Conservation (phyloP, 2,888 invertebrate genomes). For the Orthonevra nobilis region DNA sequence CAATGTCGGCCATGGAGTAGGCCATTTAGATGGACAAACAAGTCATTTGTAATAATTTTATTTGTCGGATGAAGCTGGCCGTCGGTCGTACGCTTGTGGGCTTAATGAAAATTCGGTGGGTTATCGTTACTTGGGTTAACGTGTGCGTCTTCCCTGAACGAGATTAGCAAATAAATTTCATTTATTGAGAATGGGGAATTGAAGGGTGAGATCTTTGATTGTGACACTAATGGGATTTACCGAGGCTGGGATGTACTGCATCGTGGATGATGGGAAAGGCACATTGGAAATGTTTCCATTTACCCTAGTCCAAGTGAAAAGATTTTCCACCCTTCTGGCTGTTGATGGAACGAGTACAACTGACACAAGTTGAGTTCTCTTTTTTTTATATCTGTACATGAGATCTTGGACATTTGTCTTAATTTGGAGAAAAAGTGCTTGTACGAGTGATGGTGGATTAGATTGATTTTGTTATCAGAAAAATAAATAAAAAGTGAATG, state of each 20-base stretch:
- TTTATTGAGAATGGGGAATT: background rate
- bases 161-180: conserved; percentile 26
- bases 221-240: background rate
- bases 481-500: too few species aligned
- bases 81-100: conserved; percentile 2
- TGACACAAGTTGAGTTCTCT: too few species aligned
- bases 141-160: background rate
- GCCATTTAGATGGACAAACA: conserved; percentile 2
- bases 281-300: too few species aligned
- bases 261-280: too few species aligned
- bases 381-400: too few species aligned
- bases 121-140: conserved; percentile 24
- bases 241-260: background rate
- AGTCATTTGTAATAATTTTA: conserved; percentile 33
- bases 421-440: too few species aligned
- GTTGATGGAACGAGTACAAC: too few species aligned
- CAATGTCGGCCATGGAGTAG: conserved; percentile 3
- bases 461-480: too few species aligned
- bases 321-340: too few species aligned
- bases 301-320: too few species aligned
- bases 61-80: background rate
- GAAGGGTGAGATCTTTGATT: background rate
- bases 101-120: conserved; percentile 35
- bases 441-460: too few species aligned
- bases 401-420: too few species aligned